A percentile compares a stretch with the other conserved stretches of the same genome.
These are phyloP conservation scores for Isichthys henryi DNA, from an alignment of 2,113 vertebrate species.

Conservation along the genomic window DNA sequence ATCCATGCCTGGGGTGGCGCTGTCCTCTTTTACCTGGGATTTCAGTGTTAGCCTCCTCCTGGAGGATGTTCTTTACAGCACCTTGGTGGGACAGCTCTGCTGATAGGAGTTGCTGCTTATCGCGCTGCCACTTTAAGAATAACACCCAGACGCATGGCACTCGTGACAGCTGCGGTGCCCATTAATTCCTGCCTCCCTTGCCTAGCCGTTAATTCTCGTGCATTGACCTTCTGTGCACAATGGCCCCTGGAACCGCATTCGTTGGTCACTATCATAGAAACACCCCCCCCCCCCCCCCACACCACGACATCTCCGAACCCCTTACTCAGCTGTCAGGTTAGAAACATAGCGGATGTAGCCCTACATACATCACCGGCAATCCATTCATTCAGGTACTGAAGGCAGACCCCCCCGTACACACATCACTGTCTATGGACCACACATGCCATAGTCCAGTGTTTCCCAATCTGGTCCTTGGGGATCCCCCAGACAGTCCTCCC, in stretches of 20 bases:
- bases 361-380: background rate
- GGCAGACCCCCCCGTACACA: background rate
- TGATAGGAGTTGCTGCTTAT: background rate
- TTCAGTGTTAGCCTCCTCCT: background rate
- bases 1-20: background rate
- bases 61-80: background rate
- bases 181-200: background rate
- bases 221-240: background rate
- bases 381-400: background rate
- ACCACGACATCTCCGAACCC: background rate
- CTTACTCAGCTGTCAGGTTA: background rate
- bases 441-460: background rate
- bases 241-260: background rate
- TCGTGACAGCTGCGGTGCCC: background rate
- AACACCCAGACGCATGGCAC: conserved; percentile 21
- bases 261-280: background rate
- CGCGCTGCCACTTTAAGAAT: background rate
- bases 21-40: background rate
- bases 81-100: background rate
- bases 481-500: background rate
- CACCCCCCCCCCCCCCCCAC: background rate
- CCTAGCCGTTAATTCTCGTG: background rate
- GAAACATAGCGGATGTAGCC: background rate
- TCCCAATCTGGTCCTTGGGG: background rate
- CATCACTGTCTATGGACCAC: background rate